Conservation (phyloP, 2,888 invertebrate genomes). For the Pherbina coryleti region DNA sequence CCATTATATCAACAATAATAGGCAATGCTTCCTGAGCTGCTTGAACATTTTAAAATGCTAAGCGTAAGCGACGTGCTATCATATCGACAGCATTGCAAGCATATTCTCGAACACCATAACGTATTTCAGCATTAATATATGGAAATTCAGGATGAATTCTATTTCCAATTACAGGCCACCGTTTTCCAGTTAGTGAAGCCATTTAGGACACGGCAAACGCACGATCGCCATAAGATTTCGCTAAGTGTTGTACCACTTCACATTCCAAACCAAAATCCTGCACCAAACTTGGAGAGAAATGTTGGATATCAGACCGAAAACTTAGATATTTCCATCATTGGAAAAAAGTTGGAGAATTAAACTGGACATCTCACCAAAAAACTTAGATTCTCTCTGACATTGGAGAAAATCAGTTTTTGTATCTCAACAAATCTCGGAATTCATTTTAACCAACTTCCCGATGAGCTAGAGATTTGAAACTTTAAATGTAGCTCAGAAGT, state of each 20-base stretch:
- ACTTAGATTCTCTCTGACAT: too few relatives aligned
- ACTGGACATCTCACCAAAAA: too few relatives aligned
- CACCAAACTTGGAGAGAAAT: too few relatives aligned
- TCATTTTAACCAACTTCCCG: too few relatives aligned
- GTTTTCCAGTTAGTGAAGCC: slow-evolving; percentile 94
- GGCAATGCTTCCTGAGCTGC: slow-evolving; percentile 97
- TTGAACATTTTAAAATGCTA: slow-evolving; percentile 97
- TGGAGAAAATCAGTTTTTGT: too few relatives aligned
- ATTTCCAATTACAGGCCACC: slow-evolving; percentile 98
- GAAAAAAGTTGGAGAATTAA: too few relatives aligned
- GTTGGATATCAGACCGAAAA: too few relatives aligned
- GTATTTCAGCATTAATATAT: slow-evolving; percentile 96
- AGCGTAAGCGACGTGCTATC: slow-evolving; percentile 91
- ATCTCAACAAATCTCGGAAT: too few relatives aligned
- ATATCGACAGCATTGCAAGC: slow-evolving; percentile 97
- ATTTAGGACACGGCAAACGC: slow-evolving; percentile 98
- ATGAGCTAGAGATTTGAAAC: too few relatives aligned
- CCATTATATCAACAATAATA: slow-evolving; percentile 94
- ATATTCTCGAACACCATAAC: slow-evolving; percentile 95
- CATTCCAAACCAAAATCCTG: slow-evolving; percentile 99
- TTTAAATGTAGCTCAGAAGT: too few relatives aligned
- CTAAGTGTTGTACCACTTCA: slow-evolving; percentile 96
- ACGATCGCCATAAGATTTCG: slow-evolving; percentile 96
- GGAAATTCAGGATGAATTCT: slow-evolving; percentile 98
- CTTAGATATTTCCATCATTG: too few relatives aligned